A percentile compares a stretch with the other conserved stretches of the same genome.
These are phyloP conservation scores for Pelosia muscerda DNA, from an alignment of 2,888 invertebrate genomes.

Conservation along the genomic window DNA sequence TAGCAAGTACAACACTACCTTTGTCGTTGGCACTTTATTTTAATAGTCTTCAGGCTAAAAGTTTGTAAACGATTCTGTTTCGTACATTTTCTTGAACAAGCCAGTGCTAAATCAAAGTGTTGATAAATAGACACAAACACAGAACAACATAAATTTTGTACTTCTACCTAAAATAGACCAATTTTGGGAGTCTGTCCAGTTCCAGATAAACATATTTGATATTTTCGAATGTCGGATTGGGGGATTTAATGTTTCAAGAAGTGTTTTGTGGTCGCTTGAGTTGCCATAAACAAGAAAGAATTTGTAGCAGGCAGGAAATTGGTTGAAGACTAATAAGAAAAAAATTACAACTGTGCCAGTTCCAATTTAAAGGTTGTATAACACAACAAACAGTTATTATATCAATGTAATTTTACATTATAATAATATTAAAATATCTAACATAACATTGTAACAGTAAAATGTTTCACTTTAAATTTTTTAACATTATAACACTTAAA, in stretches of 20 bases:
- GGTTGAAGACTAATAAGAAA: background rate
- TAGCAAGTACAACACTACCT: background rate
- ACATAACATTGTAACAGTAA: too few relatives aligned
- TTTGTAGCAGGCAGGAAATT: too few relatives aligned
- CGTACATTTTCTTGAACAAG: background rate
- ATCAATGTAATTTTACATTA: too few relatives aligned
- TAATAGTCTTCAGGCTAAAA: background rate
- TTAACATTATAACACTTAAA: too few relatives aligned
- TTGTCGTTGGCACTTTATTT: constrained; percentile 1
- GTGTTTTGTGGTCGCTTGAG: background rate
- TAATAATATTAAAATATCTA: too few relatives aligned
- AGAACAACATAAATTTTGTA: background rate
- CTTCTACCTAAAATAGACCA: background rate
- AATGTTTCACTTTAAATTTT: too few relatives aligned
- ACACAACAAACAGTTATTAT: background rate
- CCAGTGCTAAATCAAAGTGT: background rate
- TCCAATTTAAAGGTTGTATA: background rate
- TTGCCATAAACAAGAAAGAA: too few relatives aligned
- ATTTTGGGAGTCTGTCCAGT: background rate
- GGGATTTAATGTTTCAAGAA: background rate
- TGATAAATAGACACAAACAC: background rate
- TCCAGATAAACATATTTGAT: background rate
- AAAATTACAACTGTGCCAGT: background rate
- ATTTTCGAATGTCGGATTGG: background rate
- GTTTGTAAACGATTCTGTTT: background rate